A percentile compares a stretch with the other conserved stretches of the same genome.
phyloP scores from a whole-genome alignment of 2,888 invertebrate species.

The Coelopa pilipes region DNA sequence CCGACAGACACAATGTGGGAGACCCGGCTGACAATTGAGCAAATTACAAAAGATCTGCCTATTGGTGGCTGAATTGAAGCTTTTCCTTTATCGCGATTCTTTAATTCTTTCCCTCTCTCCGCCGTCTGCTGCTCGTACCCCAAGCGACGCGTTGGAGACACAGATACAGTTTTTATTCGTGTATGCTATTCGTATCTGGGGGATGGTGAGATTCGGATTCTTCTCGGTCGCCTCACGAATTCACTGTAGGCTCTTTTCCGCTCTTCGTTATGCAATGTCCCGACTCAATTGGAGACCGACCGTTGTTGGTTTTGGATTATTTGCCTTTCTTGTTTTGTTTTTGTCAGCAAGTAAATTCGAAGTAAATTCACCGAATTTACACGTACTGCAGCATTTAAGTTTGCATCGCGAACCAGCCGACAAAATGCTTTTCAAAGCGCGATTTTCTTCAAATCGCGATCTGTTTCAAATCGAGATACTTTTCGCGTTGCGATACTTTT shows the following conservation, averaged over 20 bases:
- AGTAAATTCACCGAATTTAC: too few relatives aligned
- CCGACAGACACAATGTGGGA: slow-evolving; percentile 17
- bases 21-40: slow-evolving; percentile 49
- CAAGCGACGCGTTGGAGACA: too few relatives aligned
- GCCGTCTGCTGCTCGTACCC: not conserved
- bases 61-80: slow-evolving; percentile 16
- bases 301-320: not conserved
- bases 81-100: slow-evolving; percentile 13
- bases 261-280: not conserved
- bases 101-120: not conserved
- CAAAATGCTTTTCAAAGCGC: too few relatives aligned
- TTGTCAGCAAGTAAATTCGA: too few relatives aligned
- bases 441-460: too few relatives aligned
- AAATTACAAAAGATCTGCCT: slow-evolving; percentile 55
- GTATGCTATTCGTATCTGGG: too few relatives aligned
- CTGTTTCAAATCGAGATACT: too few relatives aligned
- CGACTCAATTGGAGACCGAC: not conserved
- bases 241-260: not conserved
- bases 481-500: not conserved
- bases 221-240: not conserved
- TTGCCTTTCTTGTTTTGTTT: too few relatives aligned
- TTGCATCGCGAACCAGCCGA: too few relatives aligned
- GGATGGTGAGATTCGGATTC: too few relatives aligned
- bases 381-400: too few relatives aligned
- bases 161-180: too few relatives aligned